phyloP scores from a whole-genome alignment of 2,888 invertebrate species.

The Drosophila nr. fundita region DNA sequence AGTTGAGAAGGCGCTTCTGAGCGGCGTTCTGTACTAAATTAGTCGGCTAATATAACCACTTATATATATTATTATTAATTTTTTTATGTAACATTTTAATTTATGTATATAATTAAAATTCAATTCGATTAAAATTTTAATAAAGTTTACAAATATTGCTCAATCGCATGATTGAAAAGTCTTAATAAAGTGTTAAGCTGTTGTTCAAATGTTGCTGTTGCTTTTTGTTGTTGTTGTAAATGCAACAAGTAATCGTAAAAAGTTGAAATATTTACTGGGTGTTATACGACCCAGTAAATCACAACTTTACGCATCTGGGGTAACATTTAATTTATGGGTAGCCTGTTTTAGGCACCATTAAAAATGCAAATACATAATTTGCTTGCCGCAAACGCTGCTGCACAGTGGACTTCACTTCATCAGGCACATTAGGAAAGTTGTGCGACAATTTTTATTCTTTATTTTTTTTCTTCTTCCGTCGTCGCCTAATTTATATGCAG shows the following conservation, averaged over 20 bases:
- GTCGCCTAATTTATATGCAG: conserved; percentile 60
- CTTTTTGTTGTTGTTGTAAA: background rate
- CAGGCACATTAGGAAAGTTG: conserved; percentile 58
- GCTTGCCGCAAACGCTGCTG: background rate
- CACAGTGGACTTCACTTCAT: conserved; percentile 51
- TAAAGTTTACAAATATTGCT: too few species aligned
- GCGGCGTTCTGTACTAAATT: conserved; percentile 29
- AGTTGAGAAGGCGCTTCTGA: conserved; percentile 10
- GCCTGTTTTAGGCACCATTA: conserved; percentile 51
- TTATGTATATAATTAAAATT: background rate
- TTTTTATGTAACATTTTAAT: background rate
- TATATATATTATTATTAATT: conserved; percentile 11
- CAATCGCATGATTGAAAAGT: background rate
- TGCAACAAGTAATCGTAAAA: background rate
- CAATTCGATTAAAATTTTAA: background rate
- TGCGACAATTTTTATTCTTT: conserved; percentile 24
- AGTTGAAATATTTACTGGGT: conserved; percentile 5
- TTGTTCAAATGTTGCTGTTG: background rate
- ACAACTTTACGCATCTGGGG: conserved; percentile 8
- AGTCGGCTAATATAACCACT: conserved; percentile 24
- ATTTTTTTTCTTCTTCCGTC: background rate
- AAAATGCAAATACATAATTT: conserved; percentile 65
- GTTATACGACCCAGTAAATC: conserved; percentile 10
- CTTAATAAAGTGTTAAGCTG: background rate
- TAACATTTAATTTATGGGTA: conserved; percentile 45